Base-by-base conservation (phyloP, 2,888 invertebrate genomes). In the Habroteleia sp. region DNA sequence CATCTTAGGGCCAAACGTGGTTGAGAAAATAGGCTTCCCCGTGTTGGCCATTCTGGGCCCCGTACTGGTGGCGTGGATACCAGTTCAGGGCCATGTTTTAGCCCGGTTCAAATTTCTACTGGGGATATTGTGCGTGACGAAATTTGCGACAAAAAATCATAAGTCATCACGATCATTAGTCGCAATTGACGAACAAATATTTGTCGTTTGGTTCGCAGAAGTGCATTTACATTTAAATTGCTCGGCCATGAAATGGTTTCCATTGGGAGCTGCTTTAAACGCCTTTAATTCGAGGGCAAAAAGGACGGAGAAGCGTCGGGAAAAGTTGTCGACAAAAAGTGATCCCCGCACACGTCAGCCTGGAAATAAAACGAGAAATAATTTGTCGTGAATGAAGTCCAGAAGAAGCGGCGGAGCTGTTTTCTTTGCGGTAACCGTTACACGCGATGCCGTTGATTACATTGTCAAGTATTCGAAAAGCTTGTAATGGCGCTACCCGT, bases 381-480 rank as follows among this genome's bases (percentile, higher is more conserved):
- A 41, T 41, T 31, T 41, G 25, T 41, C 16, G 31, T 35, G 13
- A 35, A 58, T 44, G 42, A 16, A 20, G 1, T 27, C 2, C 13
- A 29, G 17, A 33, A 33, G 33, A 33, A 48, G 11, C 20, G 37
- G 11, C 17, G 17, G 25, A 31, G 11, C 33, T 13, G 25, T 25
- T 42, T 58, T 44, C 23, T 44, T 23, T 35, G n/a, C 5, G 3
- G 16, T 5, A 7, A 27, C 16, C 17, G 27, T 31, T 16, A 42
- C 60, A 60, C 37, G 60, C 46, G 27, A 65, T 52, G 25, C 42
- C 31, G 56, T 54, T 33, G 63, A 72, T 72, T 62, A 56, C 50
- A 63, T 48, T 72, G 71, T 72, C 63, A 63, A 16, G 46, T n/a
- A 10, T 52, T 35, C 42, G 20, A 17, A 35, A 42, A 52, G 60